These are phyloP conservation scores for Mesorhabditis belari DNA, from an alignment of 2,888 invertebrate species.

Conservation along the genomic window DNA sequence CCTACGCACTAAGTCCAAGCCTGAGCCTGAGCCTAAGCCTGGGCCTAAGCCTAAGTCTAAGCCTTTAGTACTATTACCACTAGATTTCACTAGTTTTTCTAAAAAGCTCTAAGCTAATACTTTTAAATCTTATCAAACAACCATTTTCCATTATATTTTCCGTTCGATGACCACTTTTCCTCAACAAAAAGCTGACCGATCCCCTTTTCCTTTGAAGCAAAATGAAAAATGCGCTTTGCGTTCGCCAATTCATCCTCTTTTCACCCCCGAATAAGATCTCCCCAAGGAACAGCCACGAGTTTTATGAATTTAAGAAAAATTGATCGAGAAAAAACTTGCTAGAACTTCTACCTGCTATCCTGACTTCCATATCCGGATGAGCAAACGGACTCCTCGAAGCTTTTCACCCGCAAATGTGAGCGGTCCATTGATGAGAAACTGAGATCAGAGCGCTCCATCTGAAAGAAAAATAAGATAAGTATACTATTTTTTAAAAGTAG, in stretches of 20 bases:
- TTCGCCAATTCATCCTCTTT: neutral
- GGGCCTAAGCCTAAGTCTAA: neutral
- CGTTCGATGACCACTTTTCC: neutral
- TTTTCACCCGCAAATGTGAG: neutral
- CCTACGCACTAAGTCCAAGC: too few species aligned
- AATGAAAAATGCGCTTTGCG: neutral
- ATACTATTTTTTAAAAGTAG: too few species aligned
- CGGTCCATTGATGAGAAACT: neutral
- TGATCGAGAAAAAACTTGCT: neutral
- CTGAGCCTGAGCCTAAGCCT: too few species aligned
- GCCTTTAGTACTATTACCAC: neutral
- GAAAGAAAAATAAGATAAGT: neutral
- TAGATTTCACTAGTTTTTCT: neutral
- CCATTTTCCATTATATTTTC: too few species aligned
- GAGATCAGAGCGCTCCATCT: neutral
- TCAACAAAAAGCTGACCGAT: neutral
- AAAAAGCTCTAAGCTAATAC: neutral
- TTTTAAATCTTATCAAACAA: too few species aligned
- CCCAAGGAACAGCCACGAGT: too few species aligned
- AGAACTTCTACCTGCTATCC: slow-evolving; percentile 1
- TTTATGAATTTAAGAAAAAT: neutral
- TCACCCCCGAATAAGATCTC: too few species aligned
- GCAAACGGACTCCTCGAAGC: neutral
- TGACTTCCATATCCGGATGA: neutral
- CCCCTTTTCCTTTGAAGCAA: too few species aligned